Evolutionary conservation across 2,888 invertebrate genomes (phyloP), one percentile per base, ranked within the genome.

Genomic region (Ormyrus pomaceus): DNA sequence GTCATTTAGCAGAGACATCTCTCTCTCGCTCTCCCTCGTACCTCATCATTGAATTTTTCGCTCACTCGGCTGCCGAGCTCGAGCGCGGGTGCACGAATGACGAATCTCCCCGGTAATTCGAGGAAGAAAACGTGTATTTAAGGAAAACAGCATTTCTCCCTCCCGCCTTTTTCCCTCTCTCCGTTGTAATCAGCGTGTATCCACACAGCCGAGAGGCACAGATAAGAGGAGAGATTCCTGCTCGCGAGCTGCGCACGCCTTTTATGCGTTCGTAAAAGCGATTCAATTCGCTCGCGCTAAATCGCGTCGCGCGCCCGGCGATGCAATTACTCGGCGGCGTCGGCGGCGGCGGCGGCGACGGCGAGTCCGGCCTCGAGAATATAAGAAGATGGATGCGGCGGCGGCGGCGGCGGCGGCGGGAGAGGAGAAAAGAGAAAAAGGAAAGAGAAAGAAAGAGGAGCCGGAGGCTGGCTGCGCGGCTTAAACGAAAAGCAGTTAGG

Each of bases 401-500:
- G 65, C 53, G 65, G 50, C 79, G 65, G 50, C 79, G 13, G 13
- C 13, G 13, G 50, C 51, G 34, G n/a, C 76, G 72, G 65, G 13
- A 13, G 13, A 13, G 13, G 13, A 13, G 13, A 13, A 19, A 1
- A 19, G 19, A 19, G 34, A 34, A 34, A 34, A 34, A 34, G 34
- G 34, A 34, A 34, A 34, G 34, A 34, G 34, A 34, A 34, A 34
- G 34, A 34, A 34, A 34, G 34, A 19, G 56, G 6, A n/a, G 11
- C 6, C 45, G 6, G 46, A 72, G 62, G 10, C 50, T 59, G 7
- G 6, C 50, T 59, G 7, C 79, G 78, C 81, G 79, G 79, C 83
- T 84, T 85, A 84, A 85, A 85, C 84, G 87, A 90, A 89, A 89
- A 88, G 89, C 88, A 89, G 89, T 90, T 90, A 89, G 88, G 83